A percentile compares a stretch with the other conserved stretches of the same genome.
These are phyloP conservation scores for Graphium colonna DNA, from an alignment of 2,888 invertebrate species.

Conservation along the genomic window DNA sequence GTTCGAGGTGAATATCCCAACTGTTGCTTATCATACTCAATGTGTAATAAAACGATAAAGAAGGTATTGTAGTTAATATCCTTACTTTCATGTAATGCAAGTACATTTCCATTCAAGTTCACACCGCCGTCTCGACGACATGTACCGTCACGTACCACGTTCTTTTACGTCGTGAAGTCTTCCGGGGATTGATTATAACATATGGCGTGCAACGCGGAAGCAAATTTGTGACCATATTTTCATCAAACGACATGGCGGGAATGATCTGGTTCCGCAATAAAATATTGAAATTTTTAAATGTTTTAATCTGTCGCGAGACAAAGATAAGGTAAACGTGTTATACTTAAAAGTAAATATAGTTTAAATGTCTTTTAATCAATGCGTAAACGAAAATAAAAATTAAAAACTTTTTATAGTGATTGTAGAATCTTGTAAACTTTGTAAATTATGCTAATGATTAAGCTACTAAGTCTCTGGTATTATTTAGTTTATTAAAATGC, in stretches of 20 bases:
- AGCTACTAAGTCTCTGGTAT: too few relatives aligned
- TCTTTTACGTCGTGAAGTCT: constrained; percentile 8
- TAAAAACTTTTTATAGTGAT: background rate
- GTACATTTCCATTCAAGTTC: background rate
- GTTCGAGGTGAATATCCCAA: too few relatives aligned
- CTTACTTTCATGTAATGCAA: background rate
- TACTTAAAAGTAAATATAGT: background rate
- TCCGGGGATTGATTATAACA: constrained; percentile 19
- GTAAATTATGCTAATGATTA: background rate
- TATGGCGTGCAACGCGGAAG: constrained; percentile 15
- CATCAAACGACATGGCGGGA: background rate
- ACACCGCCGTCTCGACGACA: background rate
- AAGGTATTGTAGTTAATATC: too few relatives aligned
- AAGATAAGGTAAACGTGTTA: background rate
- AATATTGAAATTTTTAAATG: background rate
- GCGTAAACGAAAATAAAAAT: background rate
- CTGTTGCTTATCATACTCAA: too few relatives aligned
- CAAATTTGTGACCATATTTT: constrained; percentile 8
- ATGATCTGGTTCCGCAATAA: background rate
- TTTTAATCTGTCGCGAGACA: too few relatives aligned
- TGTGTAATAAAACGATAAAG: too few relatives aligned
- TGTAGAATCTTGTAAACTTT: background rate
- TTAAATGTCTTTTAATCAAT: background rate
- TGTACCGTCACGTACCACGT: constrained; percentile 11
- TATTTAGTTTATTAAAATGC: too few relatives aligned